Evolutionary conservation across 2,797 vertebrate species (phyloP), one percentile per base, ranked within the genome.

Genomic region (Sardinella longiceps): DNA sequence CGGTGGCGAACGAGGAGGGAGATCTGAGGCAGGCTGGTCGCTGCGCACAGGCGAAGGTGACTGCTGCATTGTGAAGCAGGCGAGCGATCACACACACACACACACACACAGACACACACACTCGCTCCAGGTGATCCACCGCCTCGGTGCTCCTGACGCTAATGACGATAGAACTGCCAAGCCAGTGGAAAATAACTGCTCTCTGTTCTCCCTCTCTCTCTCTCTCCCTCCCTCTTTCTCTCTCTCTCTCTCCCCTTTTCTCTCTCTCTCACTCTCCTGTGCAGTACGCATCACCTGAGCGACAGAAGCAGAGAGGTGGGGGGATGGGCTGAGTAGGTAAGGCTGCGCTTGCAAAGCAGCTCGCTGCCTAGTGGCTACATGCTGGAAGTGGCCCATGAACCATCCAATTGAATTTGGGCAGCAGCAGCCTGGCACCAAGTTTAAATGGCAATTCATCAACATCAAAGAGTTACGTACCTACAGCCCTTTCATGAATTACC

Each of bases 201-300:
- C 87, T 87, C 85, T 84, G 33, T 77, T 86, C 89, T 89, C 83
- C 80, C 81, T 81, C 28, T 80, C 80, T 80, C 58, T 51, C 74
- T 39, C 37, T 2, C 20, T 60, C 56, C n/a, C 56, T n/a, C 56
- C 25, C 11, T 60, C 51, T 85, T 85, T 85, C 83, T 88, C 37
- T 74, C 84, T 84, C 84, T 86, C 87, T 90, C 84, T 85, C 83
- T 90, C 87, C 89, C 88, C 84, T 77, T 85, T 81, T 83, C 84
- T 82, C 84, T 70, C 84, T 85, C 86, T 81, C 89, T 84, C 83
- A 87, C 88, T 90, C 87, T 88, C 88, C 91, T 91, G 90, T 90
- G 90, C 89, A 77, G 89, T 87, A 91, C 85, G 91, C 92, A 94
- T 95, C 94, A 96, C 96, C 96, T 96, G 96, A 95, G 92, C 89